A percentile compares a stretch with the other conserved stretches of the same genome.
These are phyloP conservation scores for Hypomecis punctinalis DNA, from an alignment of 2,888 invertebrate species.

Conservation along the genomic window DNA sequence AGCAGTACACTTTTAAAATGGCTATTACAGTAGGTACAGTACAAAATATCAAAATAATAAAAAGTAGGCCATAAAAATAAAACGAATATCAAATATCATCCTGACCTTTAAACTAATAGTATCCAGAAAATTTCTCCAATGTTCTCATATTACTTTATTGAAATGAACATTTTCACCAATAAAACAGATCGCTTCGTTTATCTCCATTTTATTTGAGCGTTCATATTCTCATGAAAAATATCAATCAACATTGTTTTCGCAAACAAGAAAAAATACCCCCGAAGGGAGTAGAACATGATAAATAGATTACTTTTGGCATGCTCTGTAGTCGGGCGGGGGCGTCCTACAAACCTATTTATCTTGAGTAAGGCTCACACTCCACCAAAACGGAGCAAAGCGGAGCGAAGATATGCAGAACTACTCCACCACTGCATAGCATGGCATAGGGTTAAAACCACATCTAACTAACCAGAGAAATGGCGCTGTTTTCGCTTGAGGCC, in stretches of 20 bases:
- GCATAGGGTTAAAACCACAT: too few relatives aligned
- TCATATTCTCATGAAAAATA: constrained; percentile 29
- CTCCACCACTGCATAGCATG: too few relatives aligned
- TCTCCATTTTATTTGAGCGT: constrained; percentile 14
- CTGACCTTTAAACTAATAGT: not conserved
- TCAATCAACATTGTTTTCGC: constrained; percentile 62
- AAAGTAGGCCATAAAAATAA: too few relatives aligned
- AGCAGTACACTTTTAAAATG: too few relatives aligned
- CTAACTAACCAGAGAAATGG: too few relatives aligned
- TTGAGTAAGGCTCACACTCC: not conserved
- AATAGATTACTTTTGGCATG: constrained; percentile 59
- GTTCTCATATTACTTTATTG: not conserved
- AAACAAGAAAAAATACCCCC: constrained; percentile 69
- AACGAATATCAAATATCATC: not conserved
- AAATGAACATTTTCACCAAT: not conserved
- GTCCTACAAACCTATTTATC: constrained; percentile 47
- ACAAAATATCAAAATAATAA: too few relatives aligned
- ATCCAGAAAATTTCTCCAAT: not conserved
- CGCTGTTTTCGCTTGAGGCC: too few relatives aligned
- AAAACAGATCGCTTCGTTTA: not conserved
- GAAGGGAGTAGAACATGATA: constrained; percentile 39
- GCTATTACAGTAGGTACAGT: too few relatives aligned
- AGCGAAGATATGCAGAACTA: too few relatives aligned
- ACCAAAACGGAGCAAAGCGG: too few relatives aligned
- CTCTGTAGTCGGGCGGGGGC: constrained; percentile 31